Evolutionary conservation across 2,888 invertebrate species (phyloP).

Genomic region (Mythimna pallens): DNA sequence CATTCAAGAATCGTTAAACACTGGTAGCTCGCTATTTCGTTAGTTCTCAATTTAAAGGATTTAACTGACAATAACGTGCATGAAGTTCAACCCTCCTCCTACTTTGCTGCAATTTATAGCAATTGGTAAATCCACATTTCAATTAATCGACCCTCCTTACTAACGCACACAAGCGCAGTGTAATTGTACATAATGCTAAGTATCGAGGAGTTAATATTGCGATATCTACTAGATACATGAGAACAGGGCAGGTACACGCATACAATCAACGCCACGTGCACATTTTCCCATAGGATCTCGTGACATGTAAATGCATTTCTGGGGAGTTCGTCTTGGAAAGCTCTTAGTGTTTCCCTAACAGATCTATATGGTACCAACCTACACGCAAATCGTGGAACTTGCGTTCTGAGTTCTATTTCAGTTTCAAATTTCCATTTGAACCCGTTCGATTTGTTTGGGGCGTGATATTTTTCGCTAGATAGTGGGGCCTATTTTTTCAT

Average conservation of each 20-base stretch:
- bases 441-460: conserved; percentile 40
- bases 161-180: conserved; percentile 3
- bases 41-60: neutral
- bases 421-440: conserved; percentile 60
- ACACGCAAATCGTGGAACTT: conserved; percentile 54
- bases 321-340: conserved; percentile 84
- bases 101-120: conserved; percentile 17
- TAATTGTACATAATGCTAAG: conserved; percentile 56
- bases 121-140: conserved; percentile 17
- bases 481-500: neutral
- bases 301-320: conserved; percentile 89
- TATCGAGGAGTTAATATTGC: conserved; percentile 78
- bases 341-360: conserved; percentile 76
- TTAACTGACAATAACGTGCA: neutral
- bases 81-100: neutral
- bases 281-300: conserved; percentile 84
- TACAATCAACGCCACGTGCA: conserved; percentile 85
- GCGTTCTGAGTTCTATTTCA: conserved; percentile 56
- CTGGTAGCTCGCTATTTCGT: neutral
- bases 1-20: neutral
- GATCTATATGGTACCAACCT: conserved; percentile 43
- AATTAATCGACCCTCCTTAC: conserved; percentile 24
- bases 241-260: conserved; percentile 76
- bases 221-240: conserved; percentile 63
- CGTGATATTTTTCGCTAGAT: conserved; percentile 26